These are phyloP conservation scores for Ibidorhyncha struthersii DNA, from an alignment of 2,113 vertebrate species.

Conservation along the genomic window DNA sequence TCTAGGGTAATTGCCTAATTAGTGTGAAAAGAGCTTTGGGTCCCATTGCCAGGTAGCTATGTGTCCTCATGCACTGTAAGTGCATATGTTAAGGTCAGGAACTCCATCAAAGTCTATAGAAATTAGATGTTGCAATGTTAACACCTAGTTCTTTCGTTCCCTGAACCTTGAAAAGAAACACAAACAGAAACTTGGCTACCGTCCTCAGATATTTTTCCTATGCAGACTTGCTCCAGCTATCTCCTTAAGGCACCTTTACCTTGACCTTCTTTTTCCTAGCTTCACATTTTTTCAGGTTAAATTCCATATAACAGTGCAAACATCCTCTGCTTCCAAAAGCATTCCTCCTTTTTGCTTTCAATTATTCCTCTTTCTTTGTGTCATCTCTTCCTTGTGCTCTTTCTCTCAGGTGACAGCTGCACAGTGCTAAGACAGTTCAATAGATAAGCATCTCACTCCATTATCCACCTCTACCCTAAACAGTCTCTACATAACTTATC, in stretches of 20 bases:
- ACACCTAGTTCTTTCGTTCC: not conserved
- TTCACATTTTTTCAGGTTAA: not conserved
- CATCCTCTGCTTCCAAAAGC: not conserved
- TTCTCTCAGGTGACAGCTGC: not conserved
- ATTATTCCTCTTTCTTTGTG: not conserved
- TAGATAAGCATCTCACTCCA: not conserved
- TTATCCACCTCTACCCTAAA: not conserved
- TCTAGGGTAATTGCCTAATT: not conserved
- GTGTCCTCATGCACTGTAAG: not conserved
- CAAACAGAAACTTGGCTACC: slow-evolving; percentile 39
- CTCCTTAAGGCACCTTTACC: not conserved
- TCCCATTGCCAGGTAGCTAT: not conserved
- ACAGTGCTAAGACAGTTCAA: not conserved
- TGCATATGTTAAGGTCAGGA: not conserved
- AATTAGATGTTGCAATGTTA: slow-evolving; percentile 4
- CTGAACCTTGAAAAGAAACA: slow-evolving; percentile 26
- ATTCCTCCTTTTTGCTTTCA: not conserved
- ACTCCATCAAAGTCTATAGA: slow-evolving; percentile 9
- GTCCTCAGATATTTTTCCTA: not conserved
- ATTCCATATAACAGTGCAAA: not conserved
- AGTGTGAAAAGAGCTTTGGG: not conserved
- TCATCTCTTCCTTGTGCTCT: not conserved
- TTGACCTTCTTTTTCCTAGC: not conserved
- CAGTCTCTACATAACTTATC: not conserved
- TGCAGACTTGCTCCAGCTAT: not conserved